These are phyloP conservation scores for Daphoenositta chrysoptera DNA, from an alignment of 2,113 vertebrate genomes.

Conservation along the genomic window DNA sequence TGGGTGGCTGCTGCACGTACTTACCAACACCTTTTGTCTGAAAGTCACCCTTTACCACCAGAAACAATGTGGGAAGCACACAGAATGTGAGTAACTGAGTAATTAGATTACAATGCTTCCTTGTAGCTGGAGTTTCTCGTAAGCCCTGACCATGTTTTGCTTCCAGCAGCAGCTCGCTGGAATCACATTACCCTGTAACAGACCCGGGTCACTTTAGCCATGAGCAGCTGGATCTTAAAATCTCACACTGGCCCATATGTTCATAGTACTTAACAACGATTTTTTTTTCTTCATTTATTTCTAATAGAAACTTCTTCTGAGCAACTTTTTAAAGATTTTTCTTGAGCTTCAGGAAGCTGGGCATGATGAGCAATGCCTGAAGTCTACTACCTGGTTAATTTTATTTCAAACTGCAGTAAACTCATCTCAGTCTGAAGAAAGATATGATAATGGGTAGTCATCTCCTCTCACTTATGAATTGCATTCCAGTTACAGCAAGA, in stretches of 20 bases:
- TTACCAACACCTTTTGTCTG: background rate
- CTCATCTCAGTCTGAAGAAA: background rate
- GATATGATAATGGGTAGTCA: background rate
- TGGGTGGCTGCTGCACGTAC: background rate
- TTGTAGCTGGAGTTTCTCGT: background rate
- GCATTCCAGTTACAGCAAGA: constrained; percentile 1
- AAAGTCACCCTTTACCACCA: background rate
- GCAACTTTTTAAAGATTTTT: background rate
- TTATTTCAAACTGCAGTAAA: background rate
- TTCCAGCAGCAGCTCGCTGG: background rate
- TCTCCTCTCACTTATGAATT: background rate
- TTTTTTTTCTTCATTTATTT: background rate
- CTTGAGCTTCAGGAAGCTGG: background rate
- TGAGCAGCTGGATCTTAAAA: background rate
- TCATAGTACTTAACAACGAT: background rate
- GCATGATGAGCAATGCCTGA: background rate
- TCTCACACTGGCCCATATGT: background rate
- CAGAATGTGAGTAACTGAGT: background rate
- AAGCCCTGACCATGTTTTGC: background rate
- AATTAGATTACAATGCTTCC: background rate
- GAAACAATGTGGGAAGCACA: background rate
- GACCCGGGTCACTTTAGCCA: background rate
- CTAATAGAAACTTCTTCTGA: background rate
- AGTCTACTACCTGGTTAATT: background rate
- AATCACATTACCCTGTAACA: background rate